These are phyloP conservation scores for Crossocerus cetratus DNA, from an alignment of 2,888 invertebrate species.

Conservation along the genomic window DNA sequence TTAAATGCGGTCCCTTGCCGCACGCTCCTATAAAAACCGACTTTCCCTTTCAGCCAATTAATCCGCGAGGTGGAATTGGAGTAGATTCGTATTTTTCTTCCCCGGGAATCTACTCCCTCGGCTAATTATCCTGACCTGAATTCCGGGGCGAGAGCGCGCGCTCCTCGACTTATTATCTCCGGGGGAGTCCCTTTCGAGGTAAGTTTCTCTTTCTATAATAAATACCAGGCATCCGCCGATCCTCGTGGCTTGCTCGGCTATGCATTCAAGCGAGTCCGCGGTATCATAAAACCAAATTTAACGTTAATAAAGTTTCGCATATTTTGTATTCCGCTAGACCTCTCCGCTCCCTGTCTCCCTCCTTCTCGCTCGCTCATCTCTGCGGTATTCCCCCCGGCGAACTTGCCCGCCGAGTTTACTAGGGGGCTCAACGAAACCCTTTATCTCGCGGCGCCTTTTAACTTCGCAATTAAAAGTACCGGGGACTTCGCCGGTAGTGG, in stretches of 20 bases:
- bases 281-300: constrained; percentile 43
- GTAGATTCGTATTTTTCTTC: not conserved
- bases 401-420: constrained; percentile 18
- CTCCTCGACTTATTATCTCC: constrained; percentile 26
- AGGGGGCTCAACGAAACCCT: constrained; percentile 23
- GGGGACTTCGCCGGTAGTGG: not conserved
- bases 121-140: not conserved
- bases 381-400: constrained; percentile 16
- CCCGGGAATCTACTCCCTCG: not conserved
- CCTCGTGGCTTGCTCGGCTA: not conserved
- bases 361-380: not conserved
- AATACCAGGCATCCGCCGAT: not conserved
- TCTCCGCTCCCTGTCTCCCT: too few relatives aligned
- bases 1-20: constrained; percentile 14
- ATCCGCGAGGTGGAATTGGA: too few relatives aligned
- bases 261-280: constrained; percentile 21
- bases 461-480: constrained; percentile 39
- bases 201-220: not conserved
- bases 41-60: too few relatives aligned
- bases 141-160: not conserved
- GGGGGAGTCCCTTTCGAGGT: constrained; percentile 35
- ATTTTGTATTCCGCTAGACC: constrained; percentile 26
- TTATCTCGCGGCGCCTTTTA: constrained; percentile 33
- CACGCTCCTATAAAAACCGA: too few relatives aligned
- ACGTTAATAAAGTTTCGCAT: constrained; percentile 45